Evolutionary conservation across 2,113 vertebrate species (phyloP), one percentile per base, ranked within the genome.

Genomic region (Cinclus mexicanus): DNA sequence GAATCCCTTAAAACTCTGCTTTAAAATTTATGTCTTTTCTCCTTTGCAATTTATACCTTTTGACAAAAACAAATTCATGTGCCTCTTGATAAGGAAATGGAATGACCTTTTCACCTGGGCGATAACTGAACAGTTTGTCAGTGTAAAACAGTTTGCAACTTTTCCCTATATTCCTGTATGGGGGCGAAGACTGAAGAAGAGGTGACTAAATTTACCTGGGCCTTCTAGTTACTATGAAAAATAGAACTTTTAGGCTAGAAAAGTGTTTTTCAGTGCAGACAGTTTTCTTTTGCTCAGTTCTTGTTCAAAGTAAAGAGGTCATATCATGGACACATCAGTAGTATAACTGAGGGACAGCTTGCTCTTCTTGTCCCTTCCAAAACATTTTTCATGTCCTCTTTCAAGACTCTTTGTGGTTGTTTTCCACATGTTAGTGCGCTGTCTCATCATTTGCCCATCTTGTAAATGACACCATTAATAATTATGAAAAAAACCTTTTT

Each of bases 231-330:
- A 9, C 37, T 46, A 9, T 31, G 31, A 72, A 72, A 76, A 80
- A 9, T 7, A 31, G 4, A 63, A 61, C 9, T 37, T 81, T 77
- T 55, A 10, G 33, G 4, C 11, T 56, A 50, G 20, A 57, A 69
- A 65, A 0, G 0, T 7, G 2, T 7, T 59, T 33, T 49, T 50
- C 42, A 35, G 25, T 35, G 11, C 11, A 83, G 35, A 22, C 4
- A 42, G 2, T 29, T 68, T 37, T 64, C 4, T 69, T 49, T 35
- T 60, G 4, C 20, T 83, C 20, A 16, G 7, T 42, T 68, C 37
- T 50, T 82, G 3, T 61, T 74, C 21, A 5, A 44, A 37, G 9
- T 37, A 2, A 47, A 69, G 25, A 93, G 56, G 12, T 5, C 49
- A 19, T 7, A 31, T 26, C 42, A 72, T 0, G 3, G 49, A 39